Evolutionary conservation across 2,797 vertebrate species (phyloP), one percentile per base, ranked within the genome.

Genomic region (Podargus strigoides): DNA sequence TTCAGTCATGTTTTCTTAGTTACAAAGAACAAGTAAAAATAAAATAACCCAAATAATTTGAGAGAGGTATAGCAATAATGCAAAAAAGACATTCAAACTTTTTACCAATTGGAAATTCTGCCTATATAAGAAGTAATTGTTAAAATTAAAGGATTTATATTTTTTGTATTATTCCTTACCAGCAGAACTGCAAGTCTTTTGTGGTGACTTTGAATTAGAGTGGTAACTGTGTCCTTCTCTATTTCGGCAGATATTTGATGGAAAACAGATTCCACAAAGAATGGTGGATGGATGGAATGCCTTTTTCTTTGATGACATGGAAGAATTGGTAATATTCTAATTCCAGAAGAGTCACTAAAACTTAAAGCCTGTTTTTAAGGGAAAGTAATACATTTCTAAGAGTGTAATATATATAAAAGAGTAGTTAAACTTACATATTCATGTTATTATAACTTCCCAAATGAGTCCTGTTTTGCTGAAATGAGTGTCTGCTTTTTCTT

Each of bases 251-350:
- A 99, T 99, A 95, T 99, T 99, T 94, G 99, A 99, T 87, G 99
- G 99, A 73, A 97, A 97, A 81, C 96, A 97, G n/a, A 98, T 98
- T 88, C 99, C 99, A 66, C 98, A 99, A 97, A 98, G 98, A 95
- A 99, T 99, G 98, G 99, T 99, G 44, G 99, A 99, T 90, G 99
- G 99, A 89, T 99, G 99, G 99, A 99, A 99, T 76, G 99, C 99
- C 1, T 99, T 98, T 98, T 99, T 99, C 94, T 99, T 98, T 85
- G 98, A 99, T 89, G 98, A 99, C 96, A 98, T 98, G 30, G 98
- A 99, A 56, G 98, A 99, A 94, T 93, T 99, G 98, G 99, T 99
- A 98, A 98, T 98, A 80, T 55, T 96, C 12, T 78, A 58, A 91
- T 80, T 88, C 56, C 63, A 59, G 50, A 93, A 89, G 39, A 91